Base-by-base conservation (phyloP, 2,113 vertebrate genomes). In the Globicephala melas region DNA sequence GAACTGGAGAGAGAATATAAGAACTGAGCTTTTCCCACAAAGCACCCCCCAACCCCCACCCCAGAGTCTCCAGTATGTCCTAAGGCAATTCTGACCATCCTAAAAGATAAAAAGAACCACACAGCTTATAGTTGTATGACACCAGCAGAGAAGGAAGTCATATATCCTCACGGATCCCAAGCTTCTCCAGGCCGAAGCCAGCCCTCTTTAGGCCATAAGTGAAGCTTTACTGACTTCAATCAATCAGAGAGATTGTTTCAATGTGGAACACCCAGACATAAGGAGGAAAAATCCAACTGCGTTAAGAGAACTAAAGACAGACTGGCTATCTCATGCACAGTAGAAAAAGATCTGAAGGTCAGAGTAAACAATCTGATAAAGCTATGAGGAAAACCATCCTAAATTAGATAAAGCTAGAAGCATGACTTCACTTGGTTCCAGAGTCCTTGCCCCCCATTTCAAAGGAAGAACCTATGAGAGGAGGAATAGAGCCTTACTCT, bases 81-180 rank as follows among this genome's bases (percentile, higher is more conserved):
- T 5, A 18, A 50, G 70, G 23, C 82, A 33, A 10, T 47, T 21
- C 23, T 55, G 91, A 76, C 14, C 13, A 17, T 53, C 12, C 28
- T 33, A 18, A 84, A 85, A 44, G 60, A 62, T 47, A 88, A 44
- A 81, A 50, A 44, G 18, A 60, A 14, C 14, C 11, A 8, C 1
- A 0, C 1, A 14, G 17, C 9, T 83, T n/a, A 8, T 26, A 13
- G 8, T 3, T 17, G 10, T 14, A 11, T 14, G 21, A 55, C 6
- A 5, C 38, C 0, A 10, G 50, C 31, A 20, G 28, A 89, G 17
- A 47, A 8, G 14, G 33, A 76, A 76, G 73, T 17, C 25, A 8
- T n/a, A 9, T 20, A 0, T 86, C 47, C 0, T n/a, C 36, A 41
- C 5, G 2, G 63, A 44, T 25, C 26, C 31, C 26, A 44, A 68